Percentiles rank a stretch among this genome's conserved stretches.
Conservation (phyloP, 2,888 invertebrate genomes). For the Arctia plantaginis region DNA sequence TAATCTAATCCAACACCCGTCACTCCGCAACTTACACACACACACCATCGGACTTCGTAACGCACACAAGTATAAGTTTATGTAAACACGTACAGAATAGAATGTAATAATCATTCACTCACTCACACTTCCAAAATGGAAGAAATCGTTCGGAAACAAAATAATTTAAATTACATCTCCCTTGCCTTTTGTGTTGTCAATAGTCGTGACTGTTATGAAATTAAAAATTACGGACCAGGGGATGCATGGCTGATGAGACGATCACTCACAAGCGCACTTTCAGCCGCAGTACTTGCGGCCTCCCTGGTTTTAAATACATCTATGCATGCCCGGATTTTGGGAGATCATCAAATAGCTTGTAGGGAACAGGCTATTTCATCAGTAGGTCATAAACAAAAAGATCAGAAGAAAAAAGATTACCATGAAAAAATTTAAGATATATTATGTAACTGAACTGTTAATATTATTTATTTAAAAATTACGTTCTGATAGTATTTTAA, state of each 20-base stretch:
- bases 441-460: neutral
- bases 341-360: neutral
- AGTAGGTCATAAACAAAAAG: neutral
- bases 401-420: neutral
- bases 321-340: too few relatives aligned
- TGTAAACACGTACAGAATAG: slow-evolving; percentile 32
- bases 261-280: too few relatives aligned
- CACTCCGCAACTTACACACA: slow-evolving; percentile 58
- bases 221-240: too few relatives aligned
- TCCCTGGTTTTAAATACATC: too few relatives aligned
- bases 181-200: too few relatives aligned
- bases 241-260: too few relatives aligned
- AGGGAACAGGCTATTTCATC: neutral
- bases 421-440: neutral
- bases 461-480: too few relatives aligned
- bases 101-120: slow-evolving; percentile 1
- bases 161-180: too few relatives aligned
- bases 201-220: too few relatives aligned
- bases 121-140: neutral
- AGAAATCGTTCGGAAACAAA: slow-evolving; percentile 24
- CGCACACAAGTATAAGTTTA: slow-evolving; percentile 33
- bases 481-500: too few relatives aligned
- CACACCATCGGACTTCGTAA: slow-evolving; percentile 38
- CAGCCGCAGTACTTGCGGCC: too few relatives aligned
- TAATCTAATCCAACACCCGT: slow-evolving; percentile 66